Evolutionary conservation across 2,888 invertebrate genomes (phyloP).

Genomic region (Pollenia angustigena): DNA sequence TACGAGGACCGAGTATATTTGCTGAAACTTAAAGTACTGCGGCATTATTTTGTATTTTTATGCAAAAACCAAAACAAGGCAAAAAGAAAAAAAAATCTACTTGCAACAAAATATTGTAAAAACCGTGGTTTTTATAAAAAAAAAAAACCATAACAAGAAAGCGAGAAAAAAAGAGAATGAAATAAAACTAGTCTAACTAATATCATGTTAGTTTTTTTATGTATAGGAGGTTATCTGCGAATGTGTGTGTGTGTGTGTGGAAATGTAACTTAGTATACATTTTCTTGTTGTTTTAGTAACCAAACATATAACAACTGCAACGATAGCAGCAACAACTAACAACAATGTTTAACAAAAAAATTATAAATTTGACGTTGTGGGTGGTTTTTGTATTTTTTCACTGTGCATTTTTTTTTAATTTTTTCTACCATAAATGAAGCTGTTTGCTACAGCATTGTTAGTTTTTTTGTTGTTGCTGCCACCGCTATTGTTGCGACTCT

Average conservation of each 20-base stretch:
- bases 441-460: slow-evolving; percentile 38
- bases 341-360: slow-evolving; percentile 63
- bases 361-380: slow-evolving; percentile 60
- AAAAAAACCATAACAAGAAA: slow-evolving; percentile 19
- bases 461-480: slow-evolving; percentile 37
- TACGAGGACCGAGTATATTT: slow-evolving; percentile 23
- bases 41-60: slow-evolving; percentile 69
- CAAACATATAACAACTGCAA: slow-evolving; percentile 76
- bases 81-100: slow-evolving; percentile 38
- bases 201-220: slow-evolving; percentile 55
- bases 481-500: slow-evolving; percentile 40
- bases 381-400: slow-evolving; percentile 53
- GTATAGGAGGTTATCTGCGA: background rate
- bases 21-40: slow-evolving; percentile 67
- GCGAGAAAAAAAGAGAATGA: slow-evolving; percentile 6
- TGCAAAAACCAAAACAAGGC: slow-evolving; percentile 41
- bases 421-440: slow-evolving; percentile 52
- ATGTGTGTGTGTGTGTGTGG: slow-evolving; percentile 19
- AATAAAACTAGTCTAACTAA: slow-evolving; percentile 59
- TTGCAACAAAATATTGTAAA: slow-evolving; percentile 60
- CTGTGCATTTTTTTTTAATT: slow-evolving; percentile 1
- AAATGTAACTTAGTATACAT: slow-evolving; percentile 54
- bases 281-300: slow-evolving; percentile 77
- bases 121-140: slow-evolving; percentile 38
- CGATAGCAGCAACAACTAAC: slow-evolving; percentile 75